Evolutionary conservation across 1,140 invertebrate species (phyloP), one percentile per base, ranked within the genome.

Genomic region (Panulirus ornatus): DNA sequence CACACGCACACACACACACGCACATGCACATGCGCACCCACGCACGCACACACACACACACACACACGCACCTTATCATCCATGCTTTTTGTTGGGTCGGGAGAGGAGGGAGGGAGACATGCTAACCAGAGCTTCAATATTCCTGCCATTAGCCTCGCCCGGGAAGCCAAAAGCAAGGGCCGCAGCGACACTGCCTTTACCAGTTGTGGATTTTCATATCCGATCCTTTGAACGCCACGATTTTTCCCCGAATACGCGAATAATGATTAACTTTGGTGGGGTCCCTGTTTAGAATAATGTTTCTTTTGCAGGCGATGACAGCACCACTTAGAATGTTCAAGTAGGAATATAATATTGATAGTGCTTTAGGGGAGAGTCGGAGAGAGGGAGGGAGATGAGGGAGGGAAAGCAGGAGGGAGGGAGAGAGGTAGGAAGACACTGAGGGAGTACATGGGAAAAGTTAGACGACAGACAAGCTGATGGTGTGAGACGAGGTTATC

Each of bases 181-280:
- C 2, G 0, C 5, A 27, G 58, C 11, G n/a, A 9, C 58, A 11
- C 27, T 22, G 9, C 58, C 58, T 66, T 66, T 66, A 22, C 58
- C 9, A n/a, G 22, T 5, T 66, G 58, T 22, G 27, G 58, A 30
- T 34, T 66, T 66, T 66, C 58, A 66, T 66, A 66, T 66, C 22
- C 30, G 58, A 27, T 30, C 58, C 58, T 66, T 66, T 66, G 58
- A 30, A 66, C n/a, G 58, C 58, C 2, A 3, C n/a, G 58, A 1
- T 30, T 66, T 66, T 66, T 66, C 58, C 58, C n/a, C 27, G 58
- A 66, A 66, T 66, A 66, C 58, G 58, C 58, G 58, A 66, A 66
- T 66, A 66, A 66, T 66, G 58, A 66, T 27, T 66, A 58, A 58
- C 16, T 58, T 58, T 58, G 9, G 54, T 6, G 54, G 54, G 54